Percentiles rank a stretch among this genome's conserved stretches.
Evolutionary conservation across 2,888 invertebrate genomes (phyloP).

Genomic region (Cybosia mesomella): DNA sequence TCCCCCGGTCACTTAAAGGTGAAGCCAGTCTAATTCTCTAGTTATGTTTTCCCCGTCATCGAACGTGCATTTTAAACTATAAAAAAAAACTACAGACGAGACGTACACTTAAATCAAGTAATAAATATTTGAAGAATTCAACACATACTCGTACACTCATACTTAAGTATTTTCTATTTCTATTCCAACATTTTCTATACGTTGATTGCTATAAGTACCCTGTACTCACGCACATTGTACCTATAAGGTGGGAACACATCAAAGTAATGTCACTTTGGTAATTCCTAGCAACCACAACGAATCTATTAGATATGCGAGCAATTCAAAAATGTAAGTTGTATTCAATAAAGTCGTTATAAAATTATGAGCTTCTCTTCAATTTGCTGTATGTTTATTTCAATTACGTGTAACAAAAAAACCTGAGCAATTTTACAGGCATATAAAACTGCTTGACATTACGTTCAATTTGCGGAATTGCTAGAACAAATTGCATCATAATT

Average conservation of each 20-base stretch:
- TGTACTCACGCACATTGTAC: background rate
- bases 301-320: background rate
- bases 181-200: background rate
- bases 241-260: background rate
- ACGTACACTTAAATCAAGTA: no score
- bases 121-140: no score
- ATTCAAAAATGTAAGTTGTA: background rate
- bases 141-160: background rate
- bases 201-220: background rate
- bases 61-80: no score
- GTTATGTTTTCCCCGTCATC: no score
- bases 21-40: no score
- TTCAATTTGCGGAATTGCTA: no score
- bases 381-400: background rate
- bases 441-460: no score
- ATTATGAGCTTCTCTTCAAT: background rate
- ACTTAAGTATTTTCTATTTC: background rate
- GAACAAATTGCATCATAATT: no score
- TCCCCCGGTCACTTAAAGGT: no score
- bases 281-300: background rate
- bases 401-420: no score
- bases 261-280: background rate
- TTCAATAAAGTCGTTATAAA: background rate
- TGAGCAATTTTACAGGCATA: no score
- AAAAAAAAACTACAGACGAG: no score